These are phyloP conservation scores for Thecophora atra DNA, from an alignment of 2,888 invertebrate species.

Conservation along the genomic window DNA sequence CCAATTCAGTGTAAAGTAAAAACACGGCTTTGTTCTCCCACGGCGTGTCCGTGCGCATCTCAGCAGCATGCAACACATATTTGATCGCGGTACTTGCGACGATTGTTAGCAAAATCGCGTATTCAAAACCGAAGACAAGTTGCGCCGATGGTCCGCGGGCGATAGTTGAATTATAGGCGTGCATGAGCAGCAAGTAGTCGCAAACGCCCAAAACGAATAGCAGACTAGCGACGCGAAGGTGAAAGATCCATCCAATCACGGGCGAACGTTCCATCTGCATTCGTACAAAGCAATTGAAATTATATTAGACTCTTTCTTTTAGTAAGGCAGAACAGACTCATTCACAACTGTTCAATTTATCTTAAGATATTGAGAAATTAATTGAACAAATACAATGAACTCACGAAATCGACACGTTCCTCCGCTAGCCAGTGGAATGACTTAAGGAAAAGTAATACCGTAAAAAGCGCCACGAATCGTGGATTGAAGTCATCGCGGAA, in stretches of 20 bases:
- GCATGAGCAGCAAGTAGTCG: slow-evolving; percentile 89
- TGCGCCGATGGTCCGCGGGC: slow-evolving; percentile 96
- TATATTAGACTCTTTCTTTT: no score
- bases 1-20: slow-evolving; percentile 92
- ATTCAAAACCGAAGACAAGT: slow-evolving; percentile 99
- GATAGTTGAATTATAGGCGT: slow-evolving; percentile 93
- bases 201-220: slow-evolving; percentile 81
- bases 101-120: slow-evolving; percentile 94
- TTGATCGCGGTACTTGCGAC: slow-evolving; percentile 93
- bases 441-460: slow-evolving; percentile 93
- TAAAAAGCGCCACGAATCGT: slow-evolving; percentile 97
- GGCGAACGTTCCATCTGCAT: slow-evolving; percentile 98
- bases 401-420: slow-evolving; percentile 98
- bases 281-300: no score
- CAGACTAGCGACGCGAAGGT: slow-evolving; percentile 87
- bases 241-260: slow-evolving; percentile 94
- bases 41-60: slow-evolving; percentile 84
- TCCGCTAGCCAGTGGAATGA: slow-evolving; percentile 99
- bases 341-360: no score
- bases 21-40: slow-evolving; percentile 99
- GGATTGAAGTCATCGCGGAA: slow-evolving; percentile 99
- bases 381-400: slow-evolving; percentile 61
- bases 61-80: slow-evolving; percentile 85
- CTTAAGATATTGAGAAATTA: not conserved
- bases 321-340: no score